phyloP scores from a whole-genome alignment of 1,140 invertebrate species.

The Bombus affinis region DNA sequence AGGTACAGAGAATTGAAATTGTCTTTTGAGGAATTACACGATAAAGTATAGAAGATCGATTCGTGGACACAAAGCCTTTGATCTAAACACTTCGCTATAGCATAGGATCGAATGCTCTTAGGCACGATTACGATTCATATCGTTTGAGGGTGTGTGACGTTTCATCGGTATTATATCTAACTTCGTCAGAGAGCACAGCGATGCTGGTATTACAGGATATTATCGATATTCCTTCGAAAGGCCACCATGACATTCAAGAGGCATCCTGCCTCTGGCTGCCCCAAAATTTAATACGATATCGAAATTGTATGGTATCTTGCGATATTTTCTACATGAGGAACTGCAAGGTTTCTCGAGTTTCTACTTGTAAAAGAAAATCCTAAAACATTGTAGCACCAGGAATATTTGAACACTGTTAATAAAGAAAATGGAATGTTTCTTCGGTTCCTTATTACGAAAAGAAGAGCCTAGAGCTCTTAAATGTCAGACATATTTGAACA shows the following conservation, averaged over 20 bases:
- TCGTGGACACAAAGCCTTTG: neutral
- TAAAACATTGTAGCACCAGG: too few relatives aligned
- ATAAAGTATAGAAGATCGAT: neutral
- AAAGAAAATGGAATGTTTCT: too few relatives aligned
- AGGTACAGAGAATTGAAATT: neutral
- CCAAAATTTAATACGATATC: neutral
- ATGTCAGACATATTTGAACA: too few relatives aligned
- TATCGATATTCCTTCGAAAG: neutral
- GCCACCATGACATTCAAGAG: neutral
- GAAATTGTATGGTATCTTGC: neutral
- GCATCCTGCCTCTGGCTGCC: neutral
- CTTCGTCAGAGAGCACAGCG: neutral
- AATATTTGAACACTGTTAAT: too few relatives aligned
- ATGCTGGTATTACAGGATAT: neutral
- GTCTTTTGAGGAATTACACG: neutral
- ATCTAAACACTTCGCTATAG: neutral
- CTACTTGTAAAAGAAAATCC: too few relatives aligned
- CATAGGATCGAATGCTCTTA: neutral
- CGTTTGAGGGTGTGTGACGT: neutral
- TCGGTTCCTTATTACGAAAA: too few relatives aligned
- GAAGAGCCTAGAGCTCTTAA: too few relatives aligned
- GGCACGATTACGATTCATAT: neutral
- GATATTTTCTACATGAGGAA: too few relatives aligned
- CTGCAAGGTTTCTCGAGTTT: too few relatives aligned
- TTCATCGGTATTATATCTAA: neutral